Conservation (phyloP, 1,140 invertebrate genomes). For the Drosophila busckii region DNA sequence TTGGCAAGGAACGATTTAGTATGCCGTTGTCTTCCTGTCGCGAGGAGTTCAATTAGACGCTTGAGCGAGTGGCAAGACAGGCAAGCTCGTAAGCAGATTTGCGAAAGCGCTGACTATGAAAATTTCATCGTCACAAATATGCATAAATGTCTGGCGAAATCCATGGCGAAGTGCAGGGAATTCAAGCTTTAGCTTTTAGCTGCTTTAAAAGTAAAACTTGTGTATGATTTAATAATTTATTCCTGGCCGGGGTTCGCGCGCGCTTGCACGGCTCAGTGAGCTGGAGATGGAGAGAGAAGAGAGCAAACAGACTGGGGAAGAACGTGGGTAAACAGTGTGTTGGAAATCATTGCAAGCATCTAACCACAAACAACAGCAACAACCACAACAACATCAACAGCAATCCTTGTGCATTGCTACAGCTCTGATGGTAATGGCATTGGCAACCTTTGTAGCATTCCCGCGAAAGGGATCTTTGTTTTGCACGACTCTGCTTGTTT, state of each 20-base stretch:
- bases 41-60: conserved; percentile 40
- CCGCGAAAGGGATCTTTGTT: conserved; percentile 38
- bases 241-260: conserved; percentile 33
- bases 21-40: conserved; percentile 1
- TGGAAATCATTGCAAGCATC: conserved; percentile 49
- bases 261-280: conserved; percentile 40
- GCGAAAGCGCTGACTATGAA: conserved; percentile 34
- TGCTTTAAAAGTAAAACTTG: conserved; percentile 33
- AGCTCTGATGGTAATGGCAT: conserved; percentile 38
- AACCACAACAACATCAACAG: conserved; percentile 5
- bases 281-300: conserved; percentile 13
- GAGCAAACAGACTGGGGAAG: conserved; percentile 20
- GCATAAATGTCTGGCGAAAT: conserved; percentile 32
- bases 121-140: conserved; percentile 28
- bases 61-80: conserved; percentile 17
- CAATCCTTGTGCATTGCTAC: conserved; percentile 6
- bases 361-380: conserved; percentile 34
- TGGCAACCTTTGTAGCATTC: conserved; percentile 38
- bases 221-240: conserved; percentile 52
- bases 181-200: conserved; percentile 18
- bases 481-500: conserved; percentile 36
- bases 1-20: neutral
- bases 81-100: conserved; percentile 25
- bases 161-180: no score
- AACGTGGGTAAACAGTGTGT: conserved; percentile 47